Conservation (phyloP, 2,888 invertebrate species). For the Brassicogethes aeneus region DNA sequence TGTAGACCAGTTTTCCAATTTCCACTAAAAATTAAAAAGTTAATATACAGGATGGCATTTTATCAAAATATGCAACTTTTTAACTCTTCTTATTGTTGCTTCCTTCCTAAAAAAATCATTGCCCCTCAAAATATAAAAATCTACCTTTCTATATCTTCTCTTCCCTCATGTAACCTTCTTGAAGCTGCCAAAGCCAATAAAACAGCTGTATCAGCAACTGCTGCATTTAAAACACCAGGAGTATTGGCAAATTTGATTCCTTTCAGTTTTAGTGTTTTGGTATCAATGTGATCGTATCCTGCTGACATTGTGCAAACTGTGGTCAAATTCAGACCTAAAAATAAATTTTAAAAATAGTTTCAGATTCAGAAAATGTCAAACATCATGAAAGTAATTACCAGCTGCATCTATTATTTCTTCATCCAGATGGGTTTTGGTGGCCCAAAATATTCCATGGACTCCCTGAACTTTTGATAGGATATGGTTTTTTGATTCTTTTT, state of each 20-base stretch:
- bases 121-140: too few relatives aligned
- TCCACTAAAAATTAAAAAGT: constrained; percentile 49
- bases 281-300: constrained; percentile 76
- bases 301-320: constrained; percentile 78
- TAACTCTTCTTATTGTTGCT: too few relatives aligned
- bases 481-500: constrained; percentile 22
- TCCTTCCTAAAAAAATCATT: too few relatives aligned
- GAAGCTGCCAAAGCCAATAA: constrained; percentile 67
- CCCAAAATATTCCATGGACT: constrained; percentile 54
- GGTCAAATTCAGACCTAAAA: constrained; percentile 65
- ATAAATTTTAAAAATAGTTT: constrained; percentile 11
- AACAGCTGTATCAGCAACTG: constrained; percentile 78
- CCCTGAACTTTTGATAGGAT: constrained; percentile 43
- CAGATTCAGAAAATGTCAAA: neutral
- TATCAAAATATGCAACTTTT: too few relatives aligned
- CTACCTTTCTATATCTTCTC: constrained; percentile 53
- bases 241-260: constrained; percentile 75
- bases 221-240: constrained; percentile 61
- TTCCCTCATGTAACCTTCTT: constrained; percentile 68
- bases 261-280: constrained; percentile 57
- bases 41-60: too few relatives aligned
- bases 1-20: constrained; percentile 60
- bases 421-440: constrained; percentile 46
- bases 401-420: constrained; percentile 34
- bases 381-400: too few relatives aligned